phyloP scores from a whole-genome alignment of 92 coral and sea anemone species.

The Montipora capitata region DNA sequence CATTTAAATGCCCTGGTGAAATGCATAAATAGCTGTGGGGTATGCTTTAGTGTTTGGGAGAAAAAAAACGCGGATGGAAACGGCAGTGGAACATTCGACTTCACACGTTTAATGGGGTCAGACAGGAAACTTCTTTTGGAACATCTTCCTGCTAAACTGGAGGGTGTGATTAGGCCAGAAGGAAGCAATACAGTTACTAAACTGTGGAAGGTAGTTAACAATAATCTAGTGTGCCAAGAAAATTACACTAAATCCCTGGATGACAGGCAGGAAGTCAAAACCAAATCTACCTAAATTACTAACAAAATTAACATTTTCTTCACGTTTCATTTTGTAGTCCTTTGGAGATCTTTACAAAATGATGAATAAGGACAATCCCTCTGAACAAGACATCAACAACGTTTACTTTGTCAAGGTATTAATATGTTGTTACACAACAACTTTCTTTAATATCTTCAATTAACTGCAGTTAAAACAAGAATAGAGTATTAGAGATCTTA shows the following conservation, averaged over 20 bases:
- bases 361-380: constrained; percentile 33
- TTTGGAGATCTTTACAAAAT: constrained; percentile 62
- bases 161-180: constrained; percentile 24
- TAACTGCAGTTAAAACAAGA: too few relatives aligned
- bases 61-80: constrained; percentile 74
- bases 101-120: constrained; percentile 81
- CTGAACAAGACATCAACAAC: constrained; percentile 53
- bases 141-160: constrained; percentile 58
- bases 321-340: constrained; percentile 24
- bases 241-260: not conserved
- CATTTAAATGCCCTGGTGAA: constrained; percentile 32
- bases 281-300: too few relatives aligned
- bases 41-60: constrained; percentile 67
- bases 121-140: constrained; percentile 71
- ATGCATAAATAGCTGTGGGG: constrained; percentile 58
- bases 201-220: constrained; percentile 66
- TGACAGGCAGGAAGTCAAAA: too few relatives aligned
- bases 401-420: not conserved
- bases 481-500: too few relatives aligned
- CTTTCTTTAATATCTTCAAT: not conserved
- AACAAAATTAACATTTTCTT: too few relatives aligned
- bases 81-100: constrained; percentile 73
- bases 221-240: not conserved
- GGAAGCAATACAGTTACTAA: constrained; percentile 50
- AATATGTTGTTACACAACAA: not conserved